Percentiles rank a stretch among this genome's conserved stretches.
Conservation (phyloP, 2,888 invertebrate genomes). For the Drosophila birchii region DNA sequence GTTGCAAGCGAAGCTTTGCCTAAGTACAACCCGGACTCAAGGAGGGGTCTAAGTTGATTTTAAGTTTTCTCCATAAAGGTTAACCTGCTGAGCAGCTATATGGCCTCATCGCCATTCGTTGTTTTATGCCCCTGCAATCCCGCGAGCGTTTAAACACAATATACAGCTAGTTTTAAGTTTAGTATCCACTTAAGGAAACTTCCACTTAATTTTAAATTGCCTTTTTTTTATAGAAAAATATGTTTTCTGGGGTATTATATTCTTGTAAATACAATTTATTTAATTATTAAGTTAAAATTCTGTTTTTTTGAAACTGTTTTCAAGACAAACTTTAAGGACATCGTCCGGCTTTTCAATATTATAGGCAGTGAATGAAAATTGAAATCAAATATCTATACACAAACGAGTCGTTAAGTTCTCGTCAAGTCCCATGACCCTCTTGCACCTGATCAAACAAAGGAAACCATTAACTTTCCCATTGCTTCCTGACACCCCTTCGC, state of each 20-base stretch:
- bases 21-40: slow-evolving; percentile 5
- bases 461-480: slow-evolving; percentile 34
- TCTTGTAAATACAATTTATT: neutral
- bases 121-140: slow-evolving; percentile 51
- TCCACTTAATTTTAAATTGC: slow-evolving; percentile 33
- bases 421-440: neutral
- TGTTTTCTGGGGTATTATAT: neutral
- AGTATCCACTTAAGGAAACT: slow-evolving; percentile 42
- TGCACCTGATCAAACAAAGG: slow-evolving; percentile 29
- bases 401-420: slow-evolving; percentile 6
- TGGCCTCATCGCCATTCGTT: slow-evolving; percentile 41
- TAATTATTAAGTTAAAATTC: neutral
- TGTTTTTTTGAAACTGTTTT: neutral
- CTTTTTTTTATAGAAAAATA: slow-evolving; percentile 24
- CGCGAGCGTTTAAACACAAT: slow-evolving; percentile 48
- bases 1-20: slow-evolving; percentile 43
- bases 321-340: neutral
- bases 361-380: slow-evolving; percentile 5
- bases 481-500: slow-evolving; percentile 26
- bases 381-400: slow-evolving; percentile 21
- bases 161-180: slow-evolving; percentile 52
- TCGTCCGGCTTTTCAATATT: neutral
- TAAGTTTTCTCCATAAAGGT: slow-evolving; percentile 58
- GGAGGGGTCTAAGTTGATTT: slow-evolving; percentile 22
- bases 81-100: slow-evolving; percentile 55